Base-by-base conservation (phyloP, 2,113 vertebrate genomes). In the Eolophus roseicapilla region DNA sequence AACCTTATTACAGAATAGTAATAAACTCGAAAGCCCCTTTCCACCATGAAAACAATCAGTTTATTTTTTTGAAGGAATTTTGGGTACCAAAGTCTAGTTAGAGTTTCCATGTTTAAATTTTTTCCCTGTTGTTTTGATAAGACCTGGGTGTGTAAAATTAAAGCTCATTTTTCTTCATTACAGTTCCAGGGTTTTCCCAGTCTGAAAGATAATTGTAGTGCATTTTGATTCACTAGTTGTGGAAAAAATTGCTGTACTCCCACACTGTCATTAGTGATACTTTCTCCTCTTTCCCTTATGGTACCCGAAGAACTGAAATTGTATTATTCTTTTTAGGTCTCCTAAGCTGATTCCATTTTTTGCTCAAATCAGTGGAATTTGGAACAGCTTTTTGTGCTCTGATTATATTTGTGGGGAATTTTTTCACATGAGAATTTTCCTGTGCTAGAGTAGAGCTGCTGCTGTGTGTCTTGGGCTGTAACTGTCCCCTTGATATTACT, bases 221-320 rank as follows among this genome's bases (percentile, higher is more conserved):
- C 2, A 3, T 82, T 94, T 83, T 92, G 63, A 67, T 96, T 80
- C 91, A 70, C 62, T 71, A 86, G 83, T 81, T 95, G 89, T 92
- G 81, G 90, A 96, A 95, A 82, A 88, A 82, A 83, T 87, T 20
- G 5, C 55, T 93, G 31, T 73, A 85, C 70, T 95, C 92, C 94
- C 82, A 82, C 63, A 17, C 49, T 82, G 33, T 80, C 23, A 15
- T 95, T 91, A 93, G 35, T 0, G 0, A 13, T 65, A 12, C 70
- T 65, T 57, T 3, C 11, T 20, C 14, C 17, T 2, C 6, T 24
- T 93, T 89, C 35, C 41, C 41, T 68, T 49, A n/a, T 43, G 59
- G 65, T 81, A 87, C 43, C 31, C 43, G 57, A 46, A 88, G 71
- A 92, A 88, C 13, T 87, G 37, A 83, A 95, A 80, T 81, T 79